Evolutionary conservation across 2,888 invertebrate species (phyloP), one percentile per base, ranked within the genome.

Genomic region (Anorthoa munda): DNA sequence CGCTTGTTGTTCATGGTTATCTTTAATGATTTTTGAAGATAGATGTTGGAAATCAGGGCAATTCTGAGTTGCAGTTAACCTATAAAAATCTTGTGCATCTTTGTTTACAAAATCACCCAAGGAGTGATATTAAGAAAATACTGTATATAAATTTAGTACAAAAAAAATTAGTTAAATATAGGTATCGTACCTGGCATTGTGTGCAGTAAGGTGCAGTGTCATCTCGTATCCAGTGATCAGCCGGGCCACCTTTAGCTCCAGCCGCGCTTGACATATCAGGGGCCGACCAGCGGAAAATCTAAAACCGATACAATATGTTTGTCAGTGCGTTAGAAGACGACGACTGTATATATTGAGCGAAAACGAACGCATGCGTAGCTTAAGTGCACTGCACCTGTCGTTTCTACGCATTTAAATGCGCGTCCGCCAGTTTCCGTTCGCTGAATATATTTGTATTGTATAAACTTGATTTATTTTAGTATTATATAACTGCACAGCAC

Each of bases 191-290:
- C 97, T 98, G 90, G 92, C 99, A 99, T 72, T 98, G 98, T 18
- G 98, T 98, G 94, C 99, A 99, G 81, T 97, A 97, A 82, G 99
- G 99, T 0, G 98, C 98, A 2, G 98, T 98, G 92, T 99, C 99
- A 92, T 99, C 99, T 88, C 99, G 98, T 45, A 99, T 97, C 99
- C 99, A 99, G 94, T 99, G 99, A 95, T 99, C 99, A 21, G 98
- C 98, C 13, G 96, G 96, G 1, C 98, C 97, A 12, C 98, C 98
- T 69, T 98, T 97, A 0, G 99, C 98, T 0, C 98, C 98, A 68
- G 98, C 89, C 21, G 95, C 90, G 60, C 92, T 95, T 26, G 95
- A 90, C 94, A 95, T 95, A 70, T 96, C 96, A 4, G 98, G 98
- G 2, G 99, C 99, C 83, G 98, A 98, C 99, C 99, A 99, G 13